These are phyloP conservation scores for Gallinago paraguaiae DNA, from an alignment of 2,113 vertebrate species.

Conservation along the genomic window DNA sequence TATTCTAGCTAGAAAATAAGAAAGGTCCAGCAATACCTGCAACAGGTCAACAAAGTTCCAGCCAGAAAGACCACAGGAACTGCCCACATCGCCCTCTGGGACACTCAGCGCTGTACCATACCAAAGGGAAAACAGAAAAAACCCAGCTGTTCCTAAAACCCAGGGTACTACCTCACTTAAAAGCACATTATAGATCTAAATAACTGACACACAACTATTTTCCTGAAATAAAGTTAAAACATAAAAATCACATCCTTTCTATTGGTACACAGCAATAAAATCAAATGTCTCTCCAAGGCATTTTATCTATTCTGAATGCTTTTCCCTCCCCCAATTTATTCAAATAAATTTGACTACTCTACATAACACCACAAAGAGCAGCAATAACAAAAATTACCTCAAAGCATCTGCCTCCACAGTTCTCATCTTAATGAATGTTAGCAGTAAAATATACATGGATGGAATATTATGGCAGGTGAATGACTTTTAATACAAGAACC, in stretches of 20 bases:
- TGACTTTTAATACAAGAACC: neutral
- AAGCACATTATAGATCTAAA: neutral
- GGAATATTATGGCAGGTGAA: neutral
- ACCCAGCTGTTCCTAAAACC: neutral
- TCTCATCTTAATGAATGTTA: neutral
- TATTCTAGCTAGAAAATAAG: neutral
- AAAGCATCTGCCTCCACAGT: neutral
- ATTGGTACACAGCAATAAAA: neutral
- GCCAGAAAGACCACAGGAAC: neutral
- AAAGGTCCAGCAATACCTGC: neutral
- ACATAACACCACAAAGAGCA: neutral
- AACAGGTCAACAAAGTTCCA: neutral
- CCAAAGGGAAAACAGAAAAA: neutral
- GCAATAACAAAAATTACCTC: neutral
- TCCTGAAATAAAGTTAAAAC: neutral
- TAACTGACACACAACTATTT: neutral
- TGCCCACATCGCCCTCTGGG: neutral
- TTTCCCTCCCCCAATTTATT: neutral
- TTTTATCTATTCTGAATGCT: neutral
- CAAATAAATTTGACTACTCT: neutral
- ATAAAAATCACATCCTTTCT: neutral
- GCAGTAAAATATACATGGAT: neutral
- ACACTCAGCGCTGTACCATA: neutral
- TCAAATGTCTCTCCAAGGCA: rapidly evolving
- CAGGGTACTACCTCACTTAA: neutral